These are phyloP conservation scores for Perognathus longimembris DNA, from an alignment of 2,113 vertebrate species.

Conservation along the genomic window DNA sequence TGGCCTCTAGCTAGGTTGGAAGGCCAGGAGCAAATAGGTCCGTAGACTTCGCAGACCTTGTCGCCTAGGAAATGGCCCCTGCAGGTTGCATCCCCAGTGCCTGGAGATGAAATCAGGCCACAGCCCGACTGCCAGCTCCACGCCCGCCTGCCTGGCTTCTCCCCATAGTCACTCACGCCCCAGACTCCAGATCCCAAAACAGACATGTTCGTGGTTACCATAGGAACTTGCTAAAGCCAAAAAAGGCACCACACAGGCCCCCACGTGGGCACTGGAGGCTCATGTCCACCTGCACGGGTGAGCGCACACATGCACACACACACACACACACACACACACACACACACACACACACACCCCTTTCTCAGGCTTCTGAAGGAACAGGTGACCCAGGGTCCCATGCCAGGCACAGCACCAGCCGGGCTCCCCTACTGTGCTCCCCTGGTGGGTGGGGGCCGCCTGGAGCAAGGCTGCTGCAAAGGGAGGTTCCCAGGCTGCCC, in stretches of 20 bases:
- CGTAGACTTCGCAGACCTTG: background rate
- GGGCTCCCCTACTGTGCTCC: background rate
- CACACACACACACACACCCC: background rate
- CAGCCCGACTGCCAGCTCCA: slow-evolving; percentile 41
- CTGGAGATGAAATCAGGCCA: slow-evolving; percentile 41
- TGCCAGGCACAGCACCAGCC: background rate
- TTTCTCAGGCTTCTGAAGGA: background rate
- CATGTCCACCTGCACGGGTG: slow-evolving; percentile 67
- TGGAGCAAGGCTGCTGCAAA: no score
- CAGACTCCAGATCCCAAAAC: slow-evolving; percentile 79
- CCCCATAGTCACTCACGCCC: slow-evolving; percentile 71
- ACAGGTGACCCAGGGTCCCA: background rate
- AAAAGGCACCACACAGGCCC: slow-evolving; percentile 72
- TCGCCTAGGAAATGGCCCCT: slow-evolving; percentile 28
- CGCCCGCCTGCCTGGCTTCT: slow-evolving; percentile 67
- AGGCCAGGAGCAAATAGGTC: background rate
- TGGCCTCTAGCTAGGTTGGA: background rate
- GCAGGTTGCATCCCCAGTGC: slow-evolving; percentile 35
- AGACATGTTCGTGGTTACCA: slow-evolving; percentile 85
- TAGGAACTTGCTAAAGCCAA: slow-evolving; percentile 86
- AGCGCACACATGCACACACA: background rate
- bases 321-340: background rate
- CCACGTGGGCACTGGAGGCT: slow-evolving; percentile 64
- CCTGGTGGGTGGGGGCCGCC: background rate
- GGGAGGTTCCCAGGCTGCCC: no score